Base-by-base conservation (phyloP, 2,113 vertebrate species). In the Bufo gargarizans region DNA sequence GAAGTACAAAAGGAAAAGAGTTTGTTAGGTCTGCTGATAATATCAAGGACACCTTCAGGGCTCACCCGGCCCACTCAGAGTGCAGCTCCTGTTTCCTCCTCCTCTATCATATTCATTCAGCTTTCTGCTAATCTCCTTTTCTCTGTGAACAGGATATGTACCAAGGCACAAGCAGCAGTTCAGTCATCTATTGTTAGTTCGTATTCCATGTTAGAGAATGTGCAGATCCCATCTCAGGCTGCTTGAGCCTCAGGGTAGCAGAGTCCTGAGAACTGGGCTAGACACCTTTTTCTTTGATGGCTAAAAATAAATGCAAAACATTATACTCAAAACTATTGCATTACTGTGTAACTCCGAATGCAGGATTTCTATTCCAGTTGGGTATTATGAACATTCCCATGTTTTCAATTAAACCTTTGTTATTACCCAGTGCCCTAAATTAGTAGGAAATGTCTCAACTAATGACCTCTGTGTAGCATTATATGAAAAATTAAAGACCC, bases 81-180 rank as follows among this genome's bases (percentile, higher is more conserved):
- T 77, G 19, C 82, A 83, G 59, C 87, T 89, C 87, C 87, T 89
- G 82, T 89, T 84, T 89, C 87, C 67, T 74, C 9, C 80, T 83
- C 80, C 53, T 82, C 67, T 33, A 71, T 84, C 82, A 84, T 84
- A 67, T 55, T 84, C 80, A 63, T 47, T 82, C 58, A 20, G 16
- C 63, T 55, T 65, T 69, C 63, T 69, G 67, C 49, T 84, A 84
- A 84, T 84, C 63, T 84, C 12, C 78, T 81, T 63, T 80, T n/a
- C 72, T 69, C 20, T 69, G 16, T n/a, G 82, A 89, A 69, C 72
- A 67, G 74, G 81, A 78, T 89, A 84, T 84, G 49, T 58, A 84
- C 69, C 56, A 45, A 67, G 58, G 80, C 74, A 61, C 72, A 33
- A 20, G 61, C 61, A 19, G 14, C 85, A 67, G 55, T 65, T 83